These are phyloP conservation scores for Empis livida DNA, from an alignment of 2,888 invertebrate species.

Conservation along the genomic window DNA sequence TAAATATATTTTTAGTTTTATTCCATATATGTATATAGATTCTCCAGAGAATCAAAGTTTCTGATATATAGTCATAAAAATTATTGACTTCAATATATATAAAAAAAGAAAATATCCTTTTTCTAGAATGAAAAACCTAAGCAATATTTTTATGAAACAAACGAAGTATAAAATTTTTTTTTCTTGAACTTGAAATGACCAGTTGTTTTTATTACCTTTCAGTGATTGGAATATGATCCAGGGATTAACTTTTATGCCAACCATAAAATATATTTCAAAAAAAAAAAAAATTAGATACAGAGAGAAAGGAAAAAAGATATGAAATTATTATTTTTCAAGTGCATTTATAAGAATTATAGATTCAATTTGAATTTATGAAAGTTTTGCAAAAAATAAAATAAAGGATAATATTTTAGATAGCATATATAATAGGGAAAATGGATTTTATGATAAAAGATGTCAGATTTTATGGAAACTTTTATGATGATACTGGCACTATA, in stretches of 20 bases:
- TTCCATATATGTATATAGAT: neutral
- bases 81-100: neutral
- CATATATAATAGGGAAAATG: no score
- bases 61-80: conserved; percentile 5
- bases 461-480: no score
- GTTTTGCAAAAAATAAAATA: no score
- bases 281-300: no score
- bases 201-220: conserved; percentile 13
- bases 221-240: conserved; percentile 12
- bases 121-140: neutral
- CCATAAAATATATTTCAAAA: neutral
- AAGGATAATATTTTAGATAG: no score
- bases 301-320: no score
- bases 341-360: no score
- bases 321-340: no score
- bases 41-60: neutral
- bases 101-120: neutral
- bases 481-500: no score
- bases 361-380: no score
- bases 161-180: neutral
- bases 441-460: no score
- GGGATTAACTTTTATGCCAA: conserved; percentile 3
- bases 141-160: neutral
- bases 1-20: neutral
- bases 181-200: conserved; percentile 10